Evolutionary conservation across 1,140 invertebrate genomes (phyloP).

Genomic region (Dendrolimus kikuchii): DNA sequence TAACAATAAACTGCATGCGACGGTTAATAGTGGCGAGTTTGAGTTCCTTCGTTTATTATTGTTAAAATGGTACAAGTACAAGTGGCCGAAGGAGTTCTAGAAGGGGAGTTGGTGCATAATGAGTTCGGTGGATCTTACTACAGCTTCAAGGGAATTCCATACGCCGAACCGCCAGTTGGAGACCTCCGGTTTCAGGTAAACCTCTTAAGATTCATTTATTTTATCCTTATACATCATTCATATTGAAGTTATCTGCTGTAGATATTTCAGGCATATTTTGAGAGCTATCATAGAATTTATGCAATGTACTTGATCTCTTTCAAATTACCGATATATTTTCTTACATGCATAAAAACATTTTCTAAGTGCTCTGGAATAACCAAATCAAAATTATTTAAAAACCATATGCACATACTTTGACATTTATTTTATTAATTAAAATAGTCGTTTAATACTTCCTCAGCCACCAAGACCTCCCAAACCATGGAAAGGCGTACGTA

Average conservation of each 20-base stretch:
- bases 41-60: neutral
- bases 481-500: conserved; percentile 17
- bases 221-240: too few relatives aligned
- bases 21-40: too few relatives aligned
- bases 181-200: conserved; percentile 63
- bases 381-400: too few relatives aligned
- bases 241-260: too few relatives aligned
- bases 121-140: conserved; percentile 1
- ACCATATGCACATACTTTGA: too few relatives aligned
- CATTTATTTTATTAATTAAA: neutral
- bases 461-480: conserved; percentile 18
- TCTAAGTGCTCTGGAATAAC: too few relatives aligned
- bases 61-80: conserved; percentile 3
- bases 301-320: too few relatives aligned
- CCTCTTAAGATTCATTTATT: neutral
- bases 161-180: conserved; percentile 45
- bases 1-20: too few relatives aligned
- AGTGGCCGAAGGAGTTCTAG: conserved; percentile 1
- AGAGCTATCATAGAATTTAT: too few relatives aligned
- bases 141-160: conserved; percentile 1
- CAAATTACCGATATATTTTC: too few relatives aligned
- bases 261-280: too few relatives aligned
- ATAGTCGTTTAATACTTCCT: conserved; percentile 3
- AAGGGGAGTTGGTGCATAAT: conserved; percentile 4
- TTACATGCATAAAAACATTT: too few relatives aligned